These are phyloP conservation scores for Helogale parvula DNA, from an alignment of 2,113 vertebrate species.

Conservation along the genomic window DNA sequence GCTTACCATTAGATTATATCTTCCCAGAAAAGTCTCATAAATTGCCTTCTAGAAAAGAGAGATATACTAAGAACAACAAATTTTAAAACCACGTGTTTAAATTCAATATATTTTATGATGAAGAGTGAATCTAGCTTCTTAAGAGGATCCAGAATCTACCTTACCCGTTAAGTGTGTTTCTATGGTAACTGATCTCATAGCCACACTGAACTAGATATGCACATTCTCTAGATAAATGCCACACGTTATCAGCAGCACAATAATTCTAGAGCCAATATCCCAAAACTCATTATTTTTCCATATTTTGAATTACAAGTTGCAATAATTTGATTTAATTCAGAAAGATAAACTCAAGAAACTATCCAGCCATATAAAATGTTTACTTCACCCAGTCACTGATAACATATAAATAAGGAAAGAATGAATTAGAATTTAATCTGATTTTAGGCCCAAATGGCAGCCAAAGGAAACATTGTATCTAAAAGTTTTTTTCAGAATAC, in stretches of 20 bases:
- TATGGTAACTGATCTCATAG: not conserved
- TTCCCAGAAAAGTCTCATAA: not conserved
- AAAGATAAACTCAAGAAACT: not conserved
- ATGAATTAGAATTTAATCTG: not conserved
- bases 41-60: not conserved
- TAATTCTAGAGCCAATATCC: not conserved
- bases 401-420: not conserved
- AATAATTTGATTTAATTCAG: not conserved
- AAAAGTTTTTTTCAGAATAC: not conserved
- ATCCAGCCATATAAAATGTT: not conserved
- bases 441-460: not conserved
- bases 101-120: not conserved
- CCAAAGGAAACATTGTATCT: not conserved
- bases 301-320: constrained; percentile 15
- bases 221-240: not conserved
- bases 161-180: not conserved
- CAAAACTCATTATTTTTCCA: not conserved
- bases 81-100: not conserved
- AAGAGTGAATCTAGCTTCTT: not conserved
- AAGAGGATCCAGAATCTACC: not conserved
- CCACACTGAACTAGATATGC: not conserved
- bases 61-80: not conserved
- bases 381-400: not conserved
- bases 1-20: not conserved
- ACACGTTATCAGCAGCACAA: not conserved